A percentile compares a stretch with the other conserved stretches of the same genome.
phyloP scores from a whole-genome alignment of 1,140 invertebrate genomes.

The Drosophila mauritiana region DNA sequence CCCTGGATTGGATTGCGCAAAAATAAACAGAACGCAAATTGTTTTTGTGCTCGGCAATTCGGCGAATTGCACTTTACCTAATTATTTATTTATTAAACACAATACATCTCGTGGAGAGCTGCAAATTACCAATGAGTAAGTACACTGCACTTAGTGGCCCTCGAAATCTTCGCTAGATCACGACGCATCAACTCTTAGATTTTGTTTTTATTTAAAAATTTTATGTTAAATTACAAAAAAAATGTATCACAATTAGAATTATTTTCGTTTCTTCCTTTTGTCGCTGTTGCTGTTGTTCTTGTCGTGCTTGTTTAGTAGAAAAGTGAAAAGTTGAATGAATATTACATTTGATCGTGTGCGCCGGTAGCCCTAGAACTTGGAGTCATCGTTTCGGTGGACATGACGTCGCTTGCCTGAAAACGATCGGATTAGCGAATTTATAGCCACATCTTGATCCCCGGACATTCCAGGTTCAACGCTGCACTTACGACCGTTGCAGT shows the following conservation, averaged over 20 bases:
- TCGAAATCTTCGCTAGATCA: neutral
- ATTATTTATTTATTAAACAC: neutral
- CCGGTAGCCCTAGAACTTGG: slow-evolving; percentile 6
- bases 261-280: slow-evolving; percentile 62
- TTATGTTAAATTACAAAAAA: slow-evolving; percentile 83
- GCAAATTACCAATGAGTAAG: slow-evolving; percentile 5
- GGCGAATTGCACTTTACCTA: neutral
- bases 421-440: neutral
- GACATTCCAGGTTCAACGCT: too few relatives aligned
- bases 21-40: slow-evolving; percentile 12
- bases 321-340: slow-evolving; percentile 54
- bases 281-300: slow-evolving; percentile 36
- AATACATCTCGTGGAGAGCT: neutral
- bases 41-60: neutral
- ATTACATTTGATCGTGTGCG: slow-evolving; percentile 48
- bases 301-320: slow-evolving; percentile 57
- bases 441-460: neutral
- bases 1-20: slow-evolving; percentile 7
- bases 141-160: neutral
- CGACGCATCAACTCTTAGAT: slow-evolving; percentile 19
- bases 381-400: slow-evolving; percentile 32
- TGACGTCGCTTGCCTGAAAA: slow-evolving; percentile 54
- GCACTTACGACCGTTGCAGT: slow-evolving; percentile 74
- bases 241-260: slow-evolving; percentile 81
- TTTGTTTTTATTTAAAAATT: slow-evolving; percentile 71